Conservation (phyloP, 2,797 vertebrate genomes). For the Melanotaenia nigrans region DNA sequence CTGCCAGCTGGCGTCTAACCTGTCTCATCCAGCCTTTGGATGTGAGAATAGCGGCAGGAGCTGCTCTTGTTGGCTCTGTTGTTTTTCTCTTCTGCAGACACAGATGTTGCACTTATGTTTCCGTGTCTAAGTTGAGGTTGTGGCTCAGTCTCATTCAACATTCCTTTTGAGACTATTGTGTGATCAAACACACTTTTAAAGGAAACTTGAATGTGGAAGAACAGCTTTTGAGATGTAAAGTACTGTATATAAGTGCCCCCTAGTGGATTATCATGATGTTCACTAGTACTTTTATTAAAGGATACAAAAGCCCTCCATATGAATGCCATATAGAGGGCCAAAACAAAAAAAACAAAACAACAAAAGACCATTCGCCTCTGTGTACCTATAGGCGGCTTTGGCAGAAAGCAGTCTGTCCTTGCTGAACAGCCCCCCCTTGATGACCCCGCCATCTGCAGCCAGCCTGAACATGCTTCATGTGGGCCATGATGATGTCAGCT, state of each 20-base stretch:
- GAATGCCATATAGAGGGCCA: background rate
- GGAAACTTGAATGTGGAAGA: slow-evolving; percentile 33
- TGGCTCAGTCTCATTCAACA: slow-evolving; percentile 23
- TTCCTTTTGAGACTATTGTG: slow-evolving; percentile 33
- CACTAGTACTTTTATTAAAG: slow-evolving; percentile 21
- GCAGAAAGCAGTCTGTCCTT: slow-evolving; percentile 96
- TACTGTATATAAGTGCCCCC: slow-evolving; percentile 79
- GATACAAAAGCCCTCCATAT: slow-evolving; percentile 15
- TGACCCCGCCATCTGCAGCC: slow-evolving; percentile 89
- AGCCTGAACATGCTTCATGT: slow-evolving; percentile 93
- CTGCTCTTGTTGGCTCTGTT: slow-evolving; percentile 27
- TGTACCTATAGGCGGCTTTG: slow-evolving; percentile 87
- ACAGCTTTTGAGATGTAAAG: slow-evolving; percentile 30
- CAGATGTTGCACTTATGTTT: slow-evolving; percentile 32
- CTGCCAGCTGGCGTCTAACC: slow-evolving; percentile 25
- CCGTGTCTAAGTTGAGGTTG: slow-evolving; percentile 32
- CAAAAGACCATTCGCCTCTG: background rate
- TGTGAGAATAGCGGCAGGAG: slow-evolving; percentile 25
- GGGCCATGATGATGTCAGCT: slow-evolving; percentile 95
- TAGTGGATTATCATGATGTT: slow-evolving; percentile 70
- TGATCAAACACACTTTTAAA: slow-evolving; percentile 40
- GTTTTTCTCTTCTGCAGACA: slow-evolving; percentile 42
- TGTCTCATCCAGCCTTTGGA: slow-evolving; percentile 47
- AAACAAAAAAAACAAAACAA: too few species aligned
- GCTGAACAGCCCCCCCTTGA: slow-evolving; percentile 91